A percentile compares a stretch with the other conserved stretches of the same genome.
These are phyloP conservation scores for Palythoa grandis DNA, from an alignment of 92 coral and sea anemone genomes.

Conservation along the genomic window DNA sequence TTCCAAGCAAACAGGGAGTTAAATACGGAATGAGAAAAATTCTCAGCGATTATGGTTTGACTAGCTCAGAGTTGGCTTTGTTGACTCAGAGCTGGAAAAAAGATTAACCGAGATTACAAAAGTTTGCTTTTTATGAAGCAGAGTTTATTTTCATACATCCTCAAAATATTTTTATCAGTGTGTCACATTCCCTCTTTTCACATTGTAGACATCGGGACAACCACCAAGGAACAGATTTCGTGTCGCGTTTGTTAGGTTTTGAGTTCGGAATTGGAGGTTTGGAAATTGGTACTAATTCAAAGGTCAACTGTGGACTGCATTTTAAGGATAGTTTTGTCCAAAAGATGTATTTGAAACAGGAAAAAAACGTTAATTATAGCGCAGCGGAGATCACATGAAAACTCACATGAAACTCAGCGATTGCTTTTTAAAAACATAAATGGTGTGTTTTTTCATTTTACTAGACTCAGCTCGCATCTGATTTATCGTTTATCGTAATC, in stretches of 20 bases:
- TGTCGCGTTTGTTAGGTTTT: slow-evolving; percentile 5
- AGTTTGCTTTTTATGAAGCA: neutral
- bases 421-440: neutral
- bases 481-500: neutral
- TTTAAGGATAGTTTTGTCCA: neutral
- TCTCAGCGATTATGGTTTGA: neutral
- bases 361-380: neutral
- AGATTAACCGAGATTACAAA: neutral
- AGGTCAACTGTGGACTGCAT: slow-evolving; percentile 8
- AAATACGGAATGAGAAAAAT: slow-evolving; percentile 10
- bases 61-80: neutral
- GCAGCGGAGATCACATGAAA: neutral
- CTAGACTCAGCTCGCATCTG: neutral
- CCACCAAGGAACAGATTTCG: slow-evolving; percentile 31
- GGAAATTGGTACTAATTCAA: slow-evolving; percentile 24
- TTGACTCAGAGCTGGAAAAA: neutral
- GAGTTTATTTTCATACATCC: neutral
- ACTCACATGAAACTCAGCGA: neutral
- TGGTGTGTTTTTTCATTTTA: neutral
- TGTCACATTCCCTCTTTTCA: neutral
- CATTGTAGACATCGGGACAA: neutral
- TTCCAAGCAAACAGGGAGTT: slow-evolving; percentile 21
- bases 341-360: neutral
- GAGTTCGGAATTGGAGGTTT: neutral
- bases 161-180: neutral